Base-by-base conservation (phyloP, 2,888 invertebrate genomes). In the Deilephila porcellus region DNA sequence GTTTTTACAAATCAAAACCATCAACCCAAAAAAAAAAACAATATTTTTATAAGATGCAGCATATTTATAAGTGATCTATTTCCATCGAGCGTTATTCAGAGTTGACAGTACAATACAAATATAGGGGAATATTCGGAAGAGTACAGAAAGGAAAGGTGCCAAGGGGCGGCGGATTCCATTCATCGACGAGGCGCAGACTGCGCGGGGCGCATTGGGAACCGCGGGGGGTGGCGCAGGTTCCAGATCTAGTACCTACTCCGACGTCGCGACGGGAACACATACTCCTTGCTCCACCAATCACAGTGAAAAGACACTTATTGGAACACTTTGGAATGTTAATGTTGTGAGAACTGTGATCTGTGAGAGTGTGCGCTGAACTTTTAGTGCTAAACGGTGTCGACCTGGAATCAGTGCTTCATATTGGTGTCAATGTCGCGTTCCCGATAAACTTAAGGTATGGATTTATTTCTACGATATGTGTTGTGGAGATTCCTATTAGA, bases 131-230 rank as follows among this genome's bases (percentile, higher is more conserved):
- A 78, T 83, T 88, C 86, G 83, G 84, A 88, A 85, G 85, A 89
- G 87, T 89, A 89, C 85, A 87, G 83, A 85, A 85, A 82, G 82
- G 85, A 82, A 86, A 82, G 87, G 83, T 83, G 78, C 77, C 79
- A 79, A 82, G 86, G 88, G 87, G 86, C 85, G 87, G 88, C 79
- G 85, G 81, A 81, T 72, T 89, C 87, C 94, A 94, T 94, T 94
- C 94, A 94, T 94, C 88, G 92, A 91, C 83, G 83, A 80, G 82
- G 86, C 87, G 87, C 90, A 91, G 90, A 89, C 89, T 87, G 93
- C 91, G 93, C 91, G 93, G 90, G 87, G 79, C 80, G 83, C 76
- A 75, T 75, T 77, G 73, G 79, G 45, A 75, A 74, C 74, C 76
- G 80, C 72, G 79, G 79, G 82, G 82, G 76, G 77, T 78, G 81